phyloP scores from a whole-genome alignment of 1,140 invertebrate species.

The Drosophila sulfurigaster region DNA sequence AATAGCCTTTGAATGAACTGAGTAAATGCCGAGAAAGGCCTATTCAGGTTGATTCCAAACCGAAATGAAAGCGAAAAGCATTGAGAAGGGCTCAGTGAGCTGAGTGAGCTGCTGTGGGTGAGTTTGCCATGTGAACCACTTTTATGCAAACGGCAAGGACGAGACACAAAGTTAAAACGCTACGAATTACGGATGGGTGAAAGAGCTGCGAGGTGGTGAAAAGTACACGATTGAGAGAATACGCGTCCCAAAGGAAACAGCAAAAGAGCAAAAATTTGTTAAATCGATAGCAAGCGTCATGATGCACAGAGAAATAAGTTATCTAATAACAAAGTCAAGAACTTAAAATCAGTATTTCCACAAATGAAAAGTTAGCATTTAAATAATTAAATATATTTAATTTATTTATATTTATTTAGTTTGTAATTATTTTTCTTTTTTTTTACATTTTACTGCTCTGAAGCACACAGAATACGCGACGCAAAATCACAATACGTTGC shows the following conservation, averaged over 20 bases:
- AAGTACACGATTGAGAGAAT: constrained; percentile 24
- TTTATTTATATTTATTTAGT: not conserved
- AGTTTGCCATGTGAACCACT: constrained; percentile 59
- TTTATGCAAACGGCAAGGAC: constrained; percentile 67
- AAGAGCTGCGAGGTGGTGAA: constrained; percentile 10
- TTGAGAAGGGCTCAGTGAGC: constrained; percentile 50
- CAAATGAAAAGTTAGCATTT: too few species aligned
- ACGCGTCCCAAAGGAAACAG: constrained; percentile 40
- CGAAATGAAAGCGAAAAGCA: constrained; percentile 76
- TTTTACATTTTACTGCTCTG: constrained; percentile 31
- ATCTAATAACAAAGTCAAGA: constrained; percentile 51
- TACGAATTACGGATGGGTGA: constrained; percentile 24
- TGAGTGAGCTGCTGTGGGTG: constrained; percentile 8
- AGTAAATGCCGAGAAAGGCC: constrained; percentile 27
- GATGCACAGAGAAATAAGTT: constrained; percentile 54
- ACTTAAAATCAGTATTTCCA: not conserved
- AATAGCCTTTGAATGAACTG: constrained; percentile 19
- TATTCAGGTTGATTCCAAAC: constrained; percentile 68
- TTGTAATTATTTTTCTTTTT: constrained; percentile 20
- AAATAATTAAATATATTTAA: too few species aligned
- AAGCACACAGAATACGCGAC: constrained; percentile 61
- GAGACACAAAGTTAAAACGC: constrained; percentile 72
- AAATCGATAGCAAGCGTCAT: constrained; percentile 68
- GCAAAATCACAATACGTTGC: constrained; percentile 50
- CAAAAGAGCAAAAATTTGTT: constrained; percentile 57